These are phyloP conservation scores for Pachypeltis micranthus DNA, from an alignment of 1,140 invertebrate species.

Conservation along the genomic window DNA sequence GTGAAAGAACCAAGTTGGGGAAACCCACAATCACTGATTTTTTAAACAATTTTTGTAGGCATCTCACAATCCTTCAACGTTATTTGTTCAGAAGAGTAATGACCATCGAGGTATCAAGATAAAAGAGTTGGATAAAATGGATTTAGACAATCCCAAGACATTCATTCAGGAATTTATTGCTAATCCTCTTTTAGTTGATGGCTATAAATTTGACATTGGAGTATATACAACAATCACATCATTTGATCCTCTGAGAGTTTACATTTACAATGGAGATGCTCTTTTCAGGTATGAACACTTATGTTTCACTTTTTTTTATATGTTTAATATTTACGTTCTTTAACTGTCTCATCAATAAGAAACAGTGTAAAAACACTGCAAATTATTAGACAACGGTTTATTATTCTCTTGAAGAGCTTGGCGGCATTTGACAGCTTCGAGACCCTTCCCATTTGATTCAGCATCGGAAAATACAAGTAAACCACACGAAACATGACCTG, in stretches of 20 bases:
- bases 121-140: conserved; percentile 52
- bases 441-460: no score
- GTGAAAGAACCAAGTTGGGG: no score
- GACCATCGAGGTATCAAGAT: conserved; percentile 81
- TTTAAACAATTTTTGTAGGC: not conserved
- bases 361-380: no score
- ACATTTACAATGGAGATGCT: conserved; percentile 79
- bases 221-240: conserved; percentile 88
- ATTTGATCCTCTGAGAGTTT: conserved; percentile 76
- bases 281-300: conserved; percentile 69
- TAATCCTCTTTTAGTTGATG: conserved; percentile 69
- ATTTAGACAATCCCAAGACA: conserved; percentile 56
- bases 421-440: no score
- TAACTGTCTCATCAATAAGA: no score
- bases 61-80: conserved; percentile 47
- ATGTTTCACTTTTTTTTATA: no score
- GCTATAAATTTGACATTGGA: conserved; percentile 93
- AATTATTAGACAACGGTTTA: no score
- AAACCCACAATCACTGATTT: no score
- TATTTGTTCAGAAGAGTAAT: conserved; percentile 88
- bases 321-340: no score
- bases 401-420: no score
- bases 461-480: no score
- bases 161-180: conserved; percentile 87
- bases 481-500: no score